Evolutionary conservation across 2,888 invertebrate species (phyloP), one percentile per base, ranked within the genome.

Genomic region (Gymnocheta viridis): DNA sequence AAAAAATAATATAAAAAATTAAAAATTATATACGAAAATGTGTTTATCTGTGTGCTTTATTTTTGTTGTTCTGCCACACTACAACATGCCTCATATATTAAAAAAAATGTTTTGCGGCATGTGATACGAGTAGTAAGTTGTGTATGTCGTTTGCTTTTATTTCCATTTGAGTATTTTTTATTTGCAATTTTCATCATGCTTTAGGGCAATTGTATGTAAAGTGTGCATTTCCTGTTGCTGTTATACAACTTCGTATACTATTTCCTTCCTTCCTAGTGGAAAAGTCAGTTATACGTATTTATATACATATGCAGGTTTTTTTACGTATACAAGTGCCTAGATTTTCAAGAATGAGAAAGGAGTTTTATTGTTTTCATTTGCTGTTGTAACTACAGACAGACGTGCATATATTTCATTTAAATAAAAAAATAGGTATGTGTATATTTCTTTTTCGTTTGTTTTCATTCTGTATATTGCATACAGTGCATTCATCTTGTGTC

Each of bases 191-290:
- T 58, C 22, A 66, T 49, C 66, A 80, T 49, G 79, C 83, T 76
- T 80, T 76, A 58, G 83, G 83, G 83, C 83, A 83, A 83, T 83
- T 72, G 79, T 83, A 83, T 80, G 66, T 83, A 83, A 83, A 83
- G 79, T 83, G 79, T 83, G 79, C 79, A 83, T 83, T 83, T 83
- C 83, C 83, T 83, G 83, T 80, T 80, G 66, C 83, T 83, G 83
- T 83, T 80, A 80, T 80, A 76, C 79, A 83, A 83, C 79, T 80
- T 83, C 83, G 83, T 83, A 80, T 80, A 83, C 83, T 80, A 83
- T 76, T 83, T 83, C 83, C 83, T 83, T 83, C 83, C 83, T 83
- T 83, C 83, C 83, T 76, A 41, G 54, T 82, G 41, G 44, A 67
- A 72, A 67, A 72, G 67, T 67, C 62, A 60, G 56, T 32, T 66